Evolutionary conservation across 2,888 invertebrate genomes (phyloP).

Genomic region (Hesperia comma): DNA sequence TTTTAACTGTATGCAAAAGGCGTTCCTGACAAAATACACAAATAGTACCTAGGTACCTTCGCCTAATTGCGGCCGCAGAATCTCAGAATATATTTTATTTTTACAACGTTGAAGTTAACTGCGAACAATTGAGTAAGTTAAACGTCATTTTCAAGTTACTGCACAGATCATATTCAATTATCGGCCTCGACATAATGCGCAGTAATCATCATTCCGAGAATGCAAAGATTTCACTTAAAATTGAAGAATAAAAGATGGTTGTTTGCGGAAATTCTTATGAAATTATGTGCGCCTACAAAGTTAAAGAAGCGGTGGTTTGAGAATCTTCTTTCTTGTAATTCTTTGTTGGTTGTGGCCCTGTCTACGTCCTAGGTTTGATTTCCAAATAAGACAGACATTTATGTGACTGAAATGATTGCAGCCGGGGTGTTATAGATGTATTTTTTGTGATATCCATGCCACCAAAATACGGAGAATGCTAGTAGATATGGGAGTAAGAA

Average conservation of each 20-base stretch:
- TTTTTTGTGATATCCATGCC: no score
- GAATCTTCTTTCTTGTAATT: background rate
- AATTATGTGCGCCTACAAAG: background rate
- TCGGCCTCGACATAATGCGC: slow-evolving; percentile 5
- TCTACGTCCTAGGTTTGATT: no score
- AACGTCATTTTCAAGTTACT: slow-evolving; percentile 7
- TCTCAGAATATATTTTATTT: background rate
- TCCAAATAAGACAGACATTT: no score
- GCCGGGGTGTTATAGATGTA: no score
- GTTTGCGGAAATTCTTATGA: slow-evolving; percentile 14
- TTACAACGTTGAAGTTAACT: background rate
- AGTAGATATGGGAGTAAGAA: no score
- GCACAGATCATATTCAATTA: slow-evolving; percentile 19
- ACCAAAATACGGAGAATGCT: no score
- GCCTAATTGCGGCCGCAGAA: background rate
- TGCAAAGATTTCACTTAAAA: slow-evolving; percentile 13
- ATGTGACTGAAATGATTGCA: no score
- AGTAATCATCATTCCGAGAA: slow-evolving; percentile 21
- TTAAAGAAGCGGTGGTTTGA: background rate
- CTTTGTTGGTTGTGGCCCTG: no score
- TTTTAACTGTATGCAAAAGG: no score
- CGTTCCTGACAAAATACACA: no score
- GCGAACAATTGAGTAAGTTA: background rate
- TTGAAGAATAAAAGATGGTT: slow-evolving; percentile 19
- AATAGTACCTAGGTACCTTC: no score